These are phyloP conservation scores for Drosophila tanythrix DNA, from an alignment of 2,888 invertebrate genomes.

Conservation along the genomic window DNA sequence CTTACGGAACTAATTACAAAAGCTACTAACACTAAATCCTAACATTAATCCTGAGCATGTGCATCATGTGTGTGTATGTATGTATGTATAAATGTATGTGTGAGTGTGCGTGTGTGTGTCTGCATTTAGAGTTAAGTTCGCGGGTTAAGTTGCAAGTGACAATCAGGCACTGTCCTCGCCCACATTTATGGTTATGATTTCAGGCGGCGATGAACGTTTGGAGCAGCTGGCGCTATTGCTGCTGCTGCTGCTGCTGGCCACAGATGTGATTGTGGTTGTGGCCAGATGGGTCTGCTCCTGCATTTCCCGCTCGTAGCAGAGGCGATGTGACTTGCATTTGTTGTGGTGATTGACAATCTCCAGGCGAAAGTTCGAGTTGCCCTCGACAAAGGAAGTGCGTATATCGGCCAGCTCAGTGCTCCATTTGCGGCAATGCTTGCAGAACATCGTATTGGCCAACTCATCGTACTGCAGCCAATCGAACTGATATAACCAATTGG, in stretches of 20 bases:
- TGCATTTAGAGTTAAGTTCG: slow-evolving; percentile 4
- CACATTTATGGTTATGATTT: slow-evolving; percentile 82
- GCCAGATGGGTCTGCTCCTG: slow-evolving; percentile 61
- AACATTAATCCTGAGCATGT: slow-evolving; percentile 71
- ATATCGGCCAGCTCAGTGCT: slow-evolving; percentile 89
- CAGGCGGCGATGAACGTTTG: slow-evolving; percentile 56
- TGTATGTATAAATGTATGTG: slow-evolving; percentile 25
- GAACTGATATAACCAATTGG: slow-evolving; percentile 89
- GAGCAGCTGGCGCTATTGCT: slow-evolving; percentile 7
- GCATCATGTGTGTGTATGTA: slow-evolving; percentile 25
- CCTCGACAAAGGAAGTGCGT: slow-evolving; percentile 92
- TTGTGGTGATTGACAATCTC: slow-evolving; percentile 93
- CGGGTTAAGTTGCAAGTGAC: slow-evolving; percentile 10
- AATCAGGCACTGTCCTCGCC: slow-evolving; percentile 73
- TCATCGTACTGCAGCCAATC: slow-evolving; percentile 91
- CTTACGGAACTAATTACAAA: slow-evolving; percentile 55
- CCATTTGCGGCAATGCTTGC: slow-evolving; percentile 91
- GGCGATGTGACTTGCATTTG: slow-evolving; percentile 91
- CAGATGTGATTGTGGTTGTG: slow-evolving; percentile 15
- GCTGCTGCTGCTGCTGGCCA: slow-evolving; percentile 10
- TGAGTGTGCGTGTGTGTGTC: slow-evolving; percentile 24
- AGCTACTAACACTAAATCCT: slow-evolving; percentile 46
- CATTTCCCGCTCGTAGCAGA: slow-evolving; percentile 87
- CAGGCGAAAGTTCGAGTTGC: slow-evolving; percentile 90
- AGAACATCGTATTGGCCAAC: slow-evolving; percentile 89